These are phyloP conservation scores for Drosophila picticornis DNA, from an alignment of 2,888 invertebrate species.

Conservation along the genomic window DNA sequence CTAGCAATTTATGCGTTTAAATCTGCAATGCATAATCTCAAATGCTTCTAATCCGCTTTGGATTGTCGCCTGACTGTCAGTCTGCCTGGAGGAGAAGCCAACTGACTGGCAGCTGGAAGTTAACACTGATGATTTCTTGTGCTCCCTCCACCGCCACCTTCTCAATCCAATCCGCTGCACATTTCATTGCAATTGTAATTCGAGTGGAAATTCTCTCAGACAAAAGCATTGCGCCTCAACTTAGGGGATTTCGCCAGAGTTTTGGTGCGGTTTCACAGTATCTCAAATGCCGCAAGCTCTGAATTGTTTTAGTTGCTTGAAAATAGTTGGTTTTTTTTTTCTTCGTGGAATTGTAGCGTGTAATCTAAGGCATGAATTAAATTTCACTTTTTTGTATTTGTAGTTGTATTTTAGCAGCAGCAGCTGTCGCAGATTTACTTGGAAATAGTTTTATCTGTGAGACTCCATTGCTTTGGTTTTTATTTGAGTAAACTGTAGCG, in stretches of 20 bases:
- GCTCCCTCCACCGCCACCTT: neutral
- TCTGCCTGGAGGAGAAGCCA: slow-evolving; percentile 7
- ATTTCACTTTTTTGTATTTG: slow-evolving; percentile 74
- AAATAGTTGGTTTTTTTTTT: slow-evolving; percentile 12
- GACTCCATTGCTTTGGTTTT: slow-evolving; percentile 46
- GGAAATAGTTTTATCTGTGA: slow-evolving; percentile 36
- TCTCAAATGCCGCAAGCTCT: slow-evolving; percentile 32
- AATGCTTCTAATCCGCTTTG: slow-evolving; percentile 43
- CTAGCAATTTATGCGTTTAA: slow-evolving; percentile 42
- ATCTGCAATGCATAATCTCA: slow-evolving; percentile 35
- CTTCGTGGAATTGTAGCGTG: slow-evolving; percentile 58
- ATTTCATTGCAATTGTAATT: slow-evolving; percentile 46
- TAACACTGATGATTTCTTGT: slow-evolving; percentile 23
- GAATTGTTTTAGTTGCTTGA: slow-evolving; percentile 33
- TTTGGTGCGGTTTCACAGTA: slow-evolving; percentile 31
- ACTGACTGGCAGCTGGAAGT: slow-evolving; percentile 34
- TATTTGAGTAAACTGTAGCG: slow-evolving; percentile 5
- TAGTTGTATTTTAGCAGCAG: slow-evolving; percentile 1
- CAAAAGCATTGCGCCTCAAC: slow-evolving; percentile 25
- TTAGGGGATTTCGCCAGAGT: slow-evolving; percentile 23
- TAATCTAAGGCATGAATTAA: slow-evolving; percentile 64
- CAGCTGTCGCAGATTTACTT: slow-evolving; percentile 44
- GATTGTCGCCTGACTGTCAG: slow-evolving; percentile 36
- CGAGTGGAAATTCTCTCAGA: slow-evolving; percentile 51
- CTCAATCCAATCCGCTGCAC: slow-evolving; percentile 18